A percentile compares a stretch with the other conserved stretches of the same genome.
Evolutionary conservation across 2,888 invertebrate genomes (phyloP).

Genomic region (Cephus rjabovi): DNA sequence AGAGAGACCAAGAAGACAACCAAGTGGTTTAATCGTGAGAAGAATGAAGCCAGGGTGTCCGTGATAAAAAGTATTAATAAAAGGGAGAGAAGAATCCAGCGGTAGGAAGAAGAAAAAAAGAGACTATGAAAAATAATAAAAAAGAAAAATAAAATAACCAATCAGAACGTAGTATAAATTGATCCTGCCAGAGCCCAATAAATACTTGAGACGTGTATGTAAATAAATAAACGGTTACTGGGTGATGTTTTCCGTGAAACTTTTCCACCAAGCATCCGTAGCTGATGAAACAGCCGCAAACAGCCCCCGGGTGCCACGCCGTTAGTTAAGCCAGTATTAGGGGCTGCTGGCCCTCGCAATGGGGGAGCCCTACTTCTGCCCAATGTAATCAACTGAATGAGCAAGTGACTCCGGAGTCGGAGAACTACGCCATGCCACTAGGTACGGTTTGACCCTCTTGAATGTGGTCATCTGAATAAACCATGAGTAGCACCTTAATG

Average conservation of each 20-base stretch:
- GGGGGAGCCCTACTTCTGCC: conserved; percentile 16
- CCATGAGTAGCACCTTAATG: conserved; percentile 57
- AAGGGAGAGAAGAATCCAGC: not conserved
- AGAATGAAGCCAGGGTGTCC: not conserved
- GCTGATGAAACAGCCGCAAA: conserved; percentile 25
- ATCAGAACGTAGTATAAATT: not conserved
- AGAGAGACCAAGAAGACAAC: not conserved
- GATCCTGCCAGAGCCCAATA: not conserved
- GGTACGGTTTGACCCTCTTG: conserved; percentile 32
- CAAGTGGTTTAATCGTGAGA: not conserved
- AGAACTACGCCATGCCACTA: conserved; percentile 39
- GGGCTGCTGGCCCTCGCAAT: conserved; percentile 25
- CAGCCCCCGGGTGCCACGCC: conserved; percentile 31
- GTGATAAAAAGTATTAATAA: not conserved
- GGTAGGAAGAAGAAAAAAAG: not conserved
- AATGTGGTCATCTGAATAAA: conserved; percentile 58
- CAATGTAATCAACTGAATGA: conserved; percentile 59
- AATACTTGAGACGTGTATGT: not conserved
- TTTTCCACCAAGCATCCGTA: not conserved
- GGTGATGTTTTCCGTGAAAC: not conserved
- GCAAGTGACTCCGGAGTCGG: conserved; percentile 49
- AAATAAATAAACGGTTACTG: not conserved
- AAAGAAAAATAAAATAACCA: not conserved
- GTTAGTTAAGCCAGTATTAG: conserved; percentile 34
- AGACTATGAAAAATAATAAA: not conserved